These are phyloP conservation scores for Drusus annulatus DNA, from an alignment of 1,140 invertebrate genomes.

Conservation along the genomic window DNA sequence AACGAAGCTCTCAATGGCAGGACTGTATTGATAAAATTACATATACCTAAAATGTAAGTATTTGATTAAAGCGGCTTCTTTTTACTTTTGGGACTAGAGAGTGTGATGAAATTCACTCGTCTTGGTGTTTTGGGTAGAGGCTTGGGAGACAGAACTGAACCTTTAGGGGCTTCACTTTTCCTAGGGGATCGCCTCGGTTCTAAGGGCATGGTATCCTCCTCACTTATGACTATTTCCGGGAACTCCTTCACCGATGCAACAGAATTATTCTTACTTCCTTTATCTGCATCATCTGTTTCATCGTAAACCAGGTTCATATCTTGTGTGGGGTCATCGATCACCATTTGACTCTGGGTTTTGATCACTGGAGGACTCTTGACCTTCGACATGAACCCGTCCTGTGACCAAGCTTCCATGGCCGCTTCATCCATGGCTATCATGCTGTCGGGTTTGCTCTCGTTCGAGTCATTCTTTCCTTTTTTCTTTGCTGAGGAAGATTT, in stretches of 20 bases:
- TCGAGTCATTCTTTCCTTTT: conserved; percentile 35
- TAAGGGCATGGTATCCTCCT: conserved; percentile 53
- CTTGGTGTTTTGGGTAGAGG: conserved; percentile 73
- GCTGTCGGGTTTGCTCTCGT: conserved; percentile 19
- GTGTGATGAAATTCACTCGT: conserved; percentile 80
- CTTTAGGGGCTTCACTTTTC: not conserved
- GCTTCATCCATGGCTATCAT: conserved; percentile 70
- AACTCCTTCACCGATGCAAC: not conserved
- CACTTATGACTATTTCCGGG: conserved; percentile 11
- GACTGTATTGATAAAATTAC: too few relatives aligned
- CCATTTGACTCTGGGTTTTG: conserved; percentile 54
- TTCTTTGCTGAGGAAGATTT: conserved; percentile 31
- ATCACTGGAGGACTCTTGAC: conserved; percentile 31
- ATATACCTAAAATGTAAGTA: too few relatives aligned
- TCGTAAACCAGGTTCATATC: conserved; percentile 80
- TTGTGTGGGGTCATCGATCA: conserved; percentile 71
- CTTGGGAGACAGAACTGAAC: not conserved
- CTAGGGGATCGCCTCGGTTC: not conserved
- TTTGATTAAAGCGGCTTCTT: conserved; percentile 68
- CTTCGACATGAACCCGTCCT: conserved; percentile 61
- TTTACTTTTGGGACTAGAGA: conserved; percentile 81
- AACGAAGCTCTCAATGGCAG: too few relatives aligned
- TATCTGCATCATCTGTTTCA: conserved; percentile 64
- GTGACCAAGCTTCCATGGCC: conserved; percentile 72
- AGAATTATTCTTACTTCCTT: conserved; percentile 55